Evolutionary conservation across 2,113 vertebrate genomes (phyloP).

Genomic region (Bubo blakistoni): DNA sequence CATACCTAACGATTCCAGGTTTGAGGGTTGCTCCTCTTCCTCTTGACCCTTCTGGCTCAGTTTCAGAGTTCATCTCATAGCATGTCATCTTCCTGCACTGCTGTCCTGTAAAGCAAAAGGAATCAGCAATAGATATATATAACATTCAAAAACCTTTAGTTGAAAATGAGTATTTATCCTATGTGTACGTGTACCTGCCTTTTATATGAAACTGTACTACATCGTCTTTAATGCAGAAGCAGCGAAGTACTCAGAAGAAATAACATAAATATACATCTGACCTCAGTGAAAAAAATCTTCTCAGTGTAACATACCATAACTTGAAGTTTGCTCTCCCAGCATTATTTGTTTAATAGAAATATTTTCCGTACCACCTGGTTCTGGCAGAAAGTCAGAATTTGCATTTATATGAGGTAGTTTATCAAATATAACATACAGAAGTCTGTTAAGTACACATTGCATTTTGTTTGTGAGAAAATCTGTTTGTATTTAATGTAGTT

Average conservation of each 20-base stretch:
- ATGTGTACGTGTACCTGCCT: background rate
- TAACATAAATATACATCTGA: conserved; percentile 47
- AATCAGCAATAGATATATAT: background rate
- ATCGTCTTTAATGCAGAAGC: background rate
- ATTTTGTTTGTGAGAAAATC: conserved; percentile 87
- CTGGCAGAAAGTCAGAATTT: conserved; percentile 87
- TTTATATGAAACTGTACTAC: background rate
- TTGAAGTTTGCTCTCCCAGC: conserved; percentile 78
- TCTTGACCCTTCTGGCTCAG: background rate
- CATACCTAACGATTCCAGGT: background rate
- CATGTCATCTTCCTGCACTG: background rate
- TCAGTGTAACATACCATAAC: conserved; percentile 42
- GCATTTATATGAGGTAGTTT: conserved; percentile 89
- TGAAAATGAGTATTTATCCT: background rate
- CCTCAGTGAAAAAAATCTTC: conserved; percentile 38
- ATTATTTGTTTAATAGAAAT: conserved; percentile 88
- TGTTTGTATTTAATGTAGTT: conserved; percentile 86
- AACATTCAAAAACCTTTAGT: background rate
- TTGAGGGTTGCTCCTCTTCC: background rate
- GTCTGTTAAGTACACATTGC: conserved; percentile 86
- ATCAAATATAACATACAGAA: conserved; percentile 87
- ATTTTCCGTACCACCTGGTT: conserved; percentile 85
- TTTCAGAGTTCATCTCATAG: background rate
- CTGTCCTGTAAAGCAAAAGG: background rate
- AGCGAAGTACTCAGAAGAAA: conserved; percentile 57